A percentile compares a stretch with the other conserved stretches of the same genome.
phyloP scores from a whole-genome alignment of 53 echinoderm and acorn worm species.

The Holothuria leucospilota region DNA sequence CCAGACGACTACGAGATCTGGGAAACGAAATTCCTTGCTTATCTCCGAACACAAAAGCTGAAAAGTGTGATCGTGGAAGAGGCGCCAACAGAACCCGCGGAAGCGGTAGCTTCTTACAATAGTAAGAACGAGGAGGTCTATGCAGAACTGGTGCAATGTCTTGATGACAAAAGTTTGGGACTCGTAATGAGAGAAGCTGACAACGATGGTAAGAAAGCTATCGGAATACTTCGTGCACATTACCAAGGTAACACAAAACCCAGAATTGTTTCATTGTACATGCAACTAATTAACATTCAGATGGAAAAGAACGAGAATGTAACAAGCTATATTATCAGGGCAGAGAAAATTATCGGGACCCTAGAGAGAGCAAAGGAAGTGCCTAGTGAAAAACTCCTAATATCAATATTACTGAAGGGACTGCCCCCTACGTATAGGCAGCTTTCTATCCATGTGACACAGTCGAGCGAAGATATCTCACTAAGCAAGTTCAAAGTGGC shows the following conservation, averaged over 20 bases:
- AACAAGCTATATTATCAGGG: slow-evolving; percentile 38
- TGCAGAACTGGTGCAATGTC: background rate
- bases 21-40: slow-evolving; percentile 17
- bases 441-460: slow-evolving; percentile 4
- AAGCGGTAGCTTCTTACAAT: slow-evolving; percentile 4
- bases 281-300: slow-evolving; percentile 30
- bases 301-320: slow-evolving; percentile 37
- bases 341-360: slow-evolving; percentile 33
- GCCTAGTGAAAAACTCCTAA: background rate
- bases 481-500: background rate
- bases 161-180: slow-evolving; percentile 55
- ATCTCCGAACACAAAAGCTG: slow-evolving; percentile 24
- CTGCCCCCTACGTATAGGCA: background rate
- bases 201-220: slow-evolving; percentile 54
- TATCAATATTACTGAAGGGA: background rate
- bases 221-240: background rate
- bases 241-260: slow-evolving; percentile 43
- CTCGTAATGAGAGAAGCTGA: slow-evolving; percentile 33
- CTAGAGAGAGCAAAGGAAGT: background rate
- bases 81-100: background rate
- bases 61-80: slow-evolving; percentile 12
- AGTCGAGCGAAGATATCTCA: background rate
- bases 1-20: slow-evolving; percentile 1
- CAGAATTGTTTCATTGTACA: background rate
- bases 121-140: slow-evolving; percentile 14